These are phyloP conservation scores for Cyclopterus lumpus DNA, from an alignment of 2,797 vertebrate genomes.

Conservation along the genomic window DNA sequence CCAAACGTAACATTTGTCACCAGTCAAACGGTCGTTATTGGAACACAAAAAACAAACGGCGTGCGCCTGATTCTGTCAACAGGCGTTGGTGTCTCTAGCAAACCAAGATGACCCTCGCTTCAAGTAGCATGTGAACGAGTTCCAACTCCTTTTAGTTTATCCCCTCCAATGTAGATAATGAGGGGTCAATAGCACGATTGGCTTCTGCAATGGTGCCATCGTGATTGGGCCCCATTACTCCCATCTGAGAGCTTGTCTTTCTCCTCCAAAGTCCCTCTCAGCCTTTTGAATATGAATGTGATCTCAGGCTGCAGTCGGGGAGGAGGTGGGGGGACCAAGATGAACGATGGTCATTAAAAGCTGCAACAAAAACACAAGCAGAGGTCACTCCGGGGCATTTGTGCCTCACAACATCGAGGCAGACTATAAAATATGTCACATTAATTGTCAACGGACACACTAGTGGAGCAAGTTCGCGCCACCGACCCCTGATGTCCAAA, in stretches of 20 bases:
- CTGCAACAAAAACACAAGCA: neutral
- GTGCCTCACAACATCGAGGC: constrained; percentile 3
- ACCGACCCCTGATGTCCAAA: neutral
- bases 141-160: neutral
- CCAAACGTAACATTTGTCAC: constrained; percentile 43
- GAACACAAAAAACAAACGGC: constrained; percentile 12
- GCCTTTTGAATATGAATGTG: constrained; percentile 33
- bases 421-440: neutral
- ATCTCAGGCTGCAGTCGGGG: constrained; percentile 14
- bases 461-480: neutral
- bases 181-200: constrained; percentile 8
- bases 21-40: constrained; percentile 33
- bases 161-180: neutral
- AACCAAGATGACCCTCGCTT: constrained; percentile 5
- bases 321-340: constrained; percentile 11
- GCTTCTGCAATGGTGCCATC: neutral
- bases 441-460: neutral
- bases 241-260: neutral
- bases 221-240: constrained; percentile 10
- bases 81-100: neutral
- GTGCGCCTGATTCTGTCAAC: constrained; percentile 4
- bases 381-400: neutral
- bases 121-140: constrained; percentile 7
- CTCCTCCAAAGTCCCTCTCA: neutral
- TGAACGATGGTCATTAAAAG: constrained; percentile 40